Base-by-base conservation (phyloP, 2,113 vertebrate genomes). In the Sapajus apella region DNA sequence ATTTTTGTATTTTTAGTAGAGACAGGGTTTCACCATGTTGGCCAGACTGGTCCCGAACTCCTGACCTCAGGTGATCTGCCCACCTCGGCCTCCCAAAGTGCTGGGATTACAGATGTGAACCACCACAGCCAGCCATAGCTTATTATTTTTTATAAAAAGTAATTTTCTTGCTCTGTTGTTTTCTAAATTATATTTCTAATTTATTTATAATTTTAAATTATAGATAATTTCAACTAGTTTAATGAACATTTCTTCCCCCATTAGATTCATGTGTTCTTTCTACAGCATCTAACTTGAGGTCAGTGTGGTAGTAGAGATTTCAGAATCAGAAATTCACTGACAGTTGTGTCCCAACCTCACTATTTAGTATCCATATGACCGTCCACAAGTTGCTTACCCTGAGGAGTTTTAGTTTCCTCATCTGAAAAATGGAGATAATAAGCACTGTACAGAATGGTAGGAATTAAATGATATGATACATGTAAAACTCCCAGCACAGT, bases 211-310 rank as follows among this genome's bases (percentile, higher is more conserved):
- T 64, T 64, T 64, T 64, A 64, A 64, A 30, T 61, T 75, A 40
- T 87, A 95, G 25, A 45, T 84, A 45, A 77, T 81, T 47, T 95
- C 47, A 97, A 72, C 40, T 90, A 52, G 12, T 82, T 95, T 86
- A 86, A 87, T 87, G 27, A 93, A 21, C 25, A 81, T 96, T 92
- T 90, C 40, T 68, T 95, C 47, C 25, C 66, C 30, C 17, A 20
- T 58, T 87, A 93, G 40, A 87, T 90, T 64, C 30, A 16, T 93
- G 45, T 45, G 3, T 95, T 94, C 55, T 95, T 97, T 94, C 52
- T 55, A 92, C 47, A 92, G 11, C 64, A 86, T 80, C 73, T 95
- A 58, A 83, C 76, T 91, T 87, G 27, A 90, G 43, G n/a, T 83
- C 35, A 45, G 8, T 84, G 30, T 47, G 43, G 43, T 79, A 84